Evolutionary conservation across 2,113 vertebrate species (phyloP).

Genomic region (Eidolon helvum): DNA sequence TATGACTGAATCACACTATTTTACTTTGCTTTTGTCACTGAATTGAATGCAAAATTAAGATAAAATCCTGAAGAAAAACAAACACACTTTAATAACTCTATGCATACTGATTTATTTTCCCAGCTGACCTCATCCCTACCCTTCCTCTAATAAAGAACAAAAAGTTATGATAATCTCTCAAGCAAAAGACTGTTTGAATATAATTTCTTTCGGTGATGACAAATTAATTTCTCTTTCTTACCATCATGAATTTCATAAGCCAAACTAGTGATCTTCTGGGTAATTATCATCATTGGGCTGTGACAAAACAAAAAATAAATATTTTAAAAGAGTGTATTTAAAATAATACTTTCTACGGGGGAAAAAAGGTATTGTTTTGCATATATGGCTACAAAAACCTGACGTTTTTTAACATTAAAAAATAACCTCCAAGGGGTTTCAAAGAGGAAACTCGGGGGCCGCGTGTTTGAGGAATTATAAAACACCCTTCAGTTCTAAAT

Average conservation of each 20-base stretch:
- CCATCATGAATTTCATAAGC: slow-evolving; percentile 98
- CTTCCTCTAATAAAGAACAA: neutral
- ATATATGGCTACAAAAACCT: neutral
- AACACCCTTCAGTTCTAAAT: neutral
- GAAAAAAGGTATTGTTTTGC: neutral
- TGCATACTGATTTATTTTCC: neutral
- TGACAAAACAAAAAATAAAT: slow-evolving; percentile 50
- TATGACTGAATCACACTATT: neutral
- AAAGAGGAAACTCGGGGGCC: neutral
- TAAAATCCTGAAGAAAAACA: neutral
- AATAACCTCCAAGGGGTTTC: neutral
- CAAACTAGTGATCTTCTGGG: slow-evolving; percentile 99
- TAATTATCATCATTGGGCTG: slow-evolving; percentile 99
- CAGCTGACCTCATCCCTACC: neutral
- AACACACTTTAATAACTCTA: neutral
- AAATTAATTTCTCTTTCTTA: slow-evolving; percentile 82
- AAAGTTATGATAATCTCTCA: neutral
- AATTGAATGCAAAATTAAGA: neutral
- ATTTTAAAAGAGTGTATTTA: slow-evolving; percentile 25
- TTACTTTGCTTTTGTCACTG: neutral
- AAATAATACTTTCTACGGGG: neutral
- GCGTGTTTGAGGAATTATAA: neutral
- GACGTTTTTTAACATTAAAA: neutral
- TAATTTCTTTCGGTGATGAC: neutral
- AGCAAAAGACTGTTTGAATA: neutral